Percentiles rank a stretch among this genome's conserved stretches.
Conservation (phyloP, 2,797 vertebrate genomes). For the Coreius guichenoti region DNA sequence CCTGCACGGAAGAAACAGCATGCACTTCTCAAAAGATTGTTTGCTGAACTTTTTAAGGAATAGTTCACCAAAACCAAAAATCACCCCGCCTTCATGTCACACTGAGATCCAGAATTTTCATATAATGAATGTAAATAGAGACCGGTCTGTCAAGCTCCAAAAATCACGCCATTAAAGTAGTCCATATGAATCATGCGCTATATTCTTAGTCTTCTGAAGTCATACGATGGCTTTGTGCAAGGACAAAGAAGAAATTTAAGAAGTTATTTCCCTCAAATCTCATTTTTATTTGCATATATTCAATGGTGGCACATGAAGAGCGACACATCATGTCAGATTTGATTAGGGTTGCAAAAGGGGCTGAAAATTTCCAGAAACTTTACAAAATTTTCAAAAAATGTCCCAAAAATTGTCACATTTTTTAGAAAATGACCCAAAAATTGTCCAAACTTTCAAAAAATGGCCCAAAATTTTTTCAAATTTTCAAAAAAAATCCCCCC, state of each 20-base stretch:
- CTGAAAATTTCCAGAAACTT: too few species aligned
- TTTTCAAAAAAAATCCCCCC: too few species aligned
- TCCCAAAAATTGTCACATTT: too few species aligned
- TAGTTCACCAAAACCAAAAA: neutral
- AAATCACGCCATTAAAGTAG: neutral
- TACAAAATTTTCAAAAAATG: too few species aligned
- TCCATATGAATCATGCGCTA: neutral
- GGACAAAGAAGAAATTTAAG: neutral
- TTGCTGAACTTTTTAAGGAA: neutral
- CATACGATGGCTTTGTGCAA: neutral
- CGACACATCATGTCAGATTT: neutral
- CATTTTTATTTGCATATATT: neutral
- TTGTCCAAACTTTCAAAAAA: too few species aligned
- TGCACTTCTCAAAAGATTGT: slow-evolving; percentile 5
- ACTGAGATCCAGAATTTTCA: neutral
- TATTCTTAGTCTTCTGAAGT: neutral
- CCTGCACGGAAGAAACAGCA: slow-evolving; percentile 28
- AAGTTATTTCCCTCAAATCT: neutral
- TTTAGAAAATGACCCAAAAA: too few species aligned
- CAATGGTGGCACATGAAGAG: neutral
- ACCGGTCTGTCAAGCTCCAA: neutral
- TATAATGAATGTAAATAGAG: neutral
- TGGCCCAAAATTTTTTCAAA: too few species aligned
- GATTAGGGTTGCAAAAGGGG: too few species aligned
- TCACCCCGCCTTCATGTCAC: neutral